Conservation (phyloP, 2,888 invertebrate species). For the Athetis lepigone region DNA sequence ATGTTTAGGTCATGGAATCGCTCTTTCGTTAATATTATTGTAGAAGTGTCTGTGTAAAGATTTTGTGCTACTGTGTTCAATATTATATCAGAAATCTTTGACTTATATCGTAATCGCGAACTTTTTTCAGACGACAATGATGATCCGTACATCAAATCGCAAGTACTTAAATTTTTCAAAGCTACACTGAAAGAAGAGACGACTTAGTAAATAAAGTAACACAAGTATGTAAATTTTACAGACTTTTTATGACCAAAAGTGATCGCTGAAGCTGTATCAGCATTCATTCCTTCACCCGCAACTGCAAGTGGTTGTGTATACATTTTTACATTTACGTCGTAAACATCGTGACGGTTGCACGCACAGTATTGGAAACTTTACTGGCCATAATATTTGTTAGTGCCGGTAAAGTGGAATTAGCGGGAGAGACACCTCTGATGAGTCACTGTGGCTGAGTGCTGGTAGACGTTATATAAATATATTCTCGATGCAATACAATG, state of each 20-base stretch:
- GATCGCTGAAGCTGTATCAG: slow-evolving; percentile 9
- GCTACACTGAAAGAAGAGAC: too few relatives aligned
- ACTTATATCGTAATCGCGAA: too few relatives aligned
- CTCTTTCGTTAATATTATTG: slow-evolving; percentile 10
- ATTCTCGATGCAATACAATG: background rate
- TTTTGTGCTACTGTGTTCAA: background rate
- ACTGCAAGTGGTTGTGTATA: slow-evolving; percentile 1
- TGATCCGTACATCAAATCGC: too few relatives aligned
- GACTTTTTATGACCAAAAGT: slow-evolving; percentile 5
- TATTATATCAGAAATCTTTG: too few relatives aligned
- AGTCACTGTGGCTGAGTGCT: background rate
- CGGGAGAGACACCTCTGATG: slow-evolving; percentile 31
- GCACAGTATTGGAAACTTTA: slow-evolving; percentile 50
- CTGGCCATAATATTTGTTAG: slow-evolving; percentile 52
- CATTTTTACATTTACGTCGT: slow-evolving; percentile 47
- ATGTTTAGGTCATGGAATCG: slow-evolving; percentile 30
- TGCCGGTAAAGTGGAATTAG: slow-evolving; percentile 55
- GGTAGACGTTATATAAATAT: background rate
- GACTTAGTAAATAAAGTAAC: background rate
- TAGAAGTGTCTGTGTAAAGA: background rate
- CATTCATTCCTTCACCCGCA: background rate
- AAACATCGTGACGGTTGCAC: slow-evolving; percentile 43
- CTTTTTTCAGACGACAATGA: too few relatives aligned
- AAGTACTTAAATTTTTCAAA: too few relatives aligned
- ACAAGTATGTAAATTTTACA: background rate